Evolutionary conservation across 2,113 vertebrate species (phyloP), one percentile per base, ranked within the genome.

Genomic region (Natator depressus): DNA sequence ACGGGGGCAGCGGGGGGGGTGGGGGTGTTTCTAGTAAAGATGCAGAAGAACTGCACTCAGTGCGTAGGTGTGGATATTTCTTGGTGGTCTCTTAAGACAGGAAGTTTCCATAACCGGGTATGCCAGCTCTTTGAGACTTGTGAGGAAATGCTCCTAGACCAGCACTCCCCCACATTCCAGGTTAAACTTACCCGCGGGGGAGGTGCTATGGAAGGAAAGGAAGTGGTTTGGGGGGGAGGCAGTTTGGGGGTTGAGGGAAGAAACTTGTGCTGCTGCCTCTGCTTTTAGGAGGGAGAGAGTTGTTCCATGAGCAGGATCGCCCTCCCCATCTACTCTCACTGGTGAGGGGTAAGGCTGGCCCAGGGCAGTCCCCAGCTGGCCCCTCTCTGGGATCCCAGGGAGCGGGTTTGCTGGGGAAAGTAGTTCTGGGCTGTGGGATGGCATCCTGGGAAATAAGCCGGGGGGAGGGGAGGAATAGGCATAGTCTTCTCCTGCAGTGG

Each of bases 101-200:
- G 35, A 24, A 24, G 22, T 76, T 46, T 46, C 72, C n/a, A 46
- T 46, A 76, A 17, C 89, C 95, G 92, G 95, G 94, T 14, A 2
- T 65, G 84, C 65, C 83, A 0, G 0, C 0, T 0, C 89, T 38
- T 0, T 62, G 22, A 85, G 0, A 10, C 53, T 46, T 91, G 35
- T 94, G 9, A 92, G 96, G 94, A 96, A 88, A 69, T 76, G 82
- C 53, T 95, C 95, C 97, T 95, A 96, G 87, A 96, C 85, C 89
- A 96, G 95, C 97, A 95, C 19, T n/a, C 53, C 35, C 83, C 20
- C 0, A 2, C 51, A 59, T 79, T 42, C 84, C 79, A 83, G 79
- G 38, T 29, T 46, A 10, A 0, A 82, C 81, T 92, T 87, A 80
- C 55, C 53, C 76, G n/a, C 13, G 84, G 85, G 27, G 59, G 46